A percentile compares a stretch with the other conserved stretches of the same genome.
These are phyloP conservation scores for Holothuria glaberrima DNA, from an alignment of 35 echinoderm and acorn worm species.

Conservation along the genomic window DNA sequence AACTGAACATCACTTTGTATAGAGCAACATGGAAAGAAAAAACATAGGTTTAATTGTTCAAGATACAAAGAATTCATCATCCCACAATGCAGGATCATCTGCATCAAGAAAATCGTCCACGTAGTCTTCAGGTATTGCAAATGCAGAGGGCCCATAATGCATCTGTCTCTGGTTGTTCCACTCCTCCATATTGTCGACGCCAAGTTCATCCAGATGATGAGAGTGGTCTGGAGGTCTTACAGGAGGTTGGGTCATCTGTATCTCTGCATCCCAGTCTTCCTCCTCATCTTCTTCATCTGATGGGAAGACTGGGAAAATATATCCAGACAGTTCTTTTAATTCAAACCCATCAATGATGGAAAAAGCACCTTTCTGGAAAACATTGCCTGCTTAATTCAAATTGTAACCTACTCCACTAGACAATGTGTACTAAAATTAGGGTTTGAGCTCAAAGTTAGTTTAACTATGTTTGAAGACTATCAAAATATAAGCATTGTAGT, in stretches of 20 bases:
- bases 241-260: not conserved
- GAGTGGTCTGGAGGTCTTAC: slow-evolving; percentile 30
- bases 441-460: no score
- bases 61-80: slow-evolving; percentile 42
- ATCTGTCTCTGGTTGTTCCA: slow-evolving; percentile 53
- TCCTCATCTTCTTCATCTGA: slow-evolving; percentile 41
- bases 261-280: slow-evolving; percentile 40
- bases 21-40: not conserved
- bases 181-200: slow-evolving; percentile 22
- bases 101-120: slow-evolving; percentile 60
- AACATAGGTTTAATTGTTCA: not conserved
- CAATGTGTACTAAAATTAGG: no score
- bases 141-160: slow-evolving; percentile 36
- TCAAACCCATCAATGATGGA: no score
- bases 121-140: slow-evolving; percentile 42
- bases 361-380: no score
- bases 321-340: no score
- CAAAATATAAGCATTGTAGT: no score
- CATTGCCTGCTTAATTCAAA: not conserved
- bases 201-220: slow-evolving; percentile 30
- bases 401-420: not conserved
- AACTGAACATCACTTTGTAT: not conserved
- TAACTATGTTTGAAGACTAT: no score
- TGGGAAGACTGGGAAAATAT: slow-evolving; percentile 44
- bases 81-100: slow-evolving; percentile 52